Conservation (phyloP, 2,797 vertebrate genomes). For the Sciaenops ocellatus region DNA sequence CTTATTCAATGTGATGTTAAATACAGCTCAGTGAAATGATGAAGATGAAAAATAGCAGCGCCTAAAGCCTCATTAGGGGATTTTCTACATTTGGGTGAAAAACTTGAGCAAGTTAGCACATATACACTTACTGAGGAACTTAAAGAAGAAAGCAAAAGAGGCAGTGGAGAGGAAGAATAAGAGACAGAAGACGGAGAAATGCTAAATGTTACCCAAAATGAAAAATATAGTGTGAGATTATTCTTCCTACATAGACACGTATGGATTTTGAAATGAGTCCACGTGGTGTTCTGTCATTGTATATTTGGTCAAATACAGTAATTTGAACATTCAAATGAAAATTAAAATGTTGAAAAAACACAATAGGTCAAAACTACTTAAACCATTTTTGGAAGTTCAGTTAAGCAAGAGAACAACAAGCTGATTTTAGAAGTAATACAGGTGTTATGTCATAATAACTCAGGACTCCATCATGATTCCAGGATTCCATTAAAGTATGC, state of each 20-base stretch:
- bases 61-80: slow-evolving; percentile 62
- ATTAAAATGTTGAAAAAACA: not conserved
- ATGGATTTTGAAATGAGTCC: not conserved
- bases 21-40: slow-evolving; percentile 56
- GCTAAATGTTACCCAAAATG: not conserved
- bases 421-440: not conserved
- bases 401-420: not conserved
- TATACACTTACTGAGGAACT: slow-evolving; percentile 19
- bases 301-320: not conserved
- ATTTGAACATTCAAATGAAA: not conserved
- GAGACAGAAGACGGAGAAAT: slow-evolving; percentile 2
- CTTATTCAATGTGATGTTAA: slow-evolving; percentile 60
- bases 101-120: slow-evolving; percentile 30
- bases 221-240: not conserved
- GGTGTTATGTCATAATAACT: not conserved
- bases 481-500: not conserved
- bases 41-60: slow-evolving; percentile 59
- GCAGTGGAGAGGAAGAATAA: not conserved
- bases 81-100: slow-evolving; percentile 56
- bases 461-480: not conserved
- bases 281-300: not conserved
- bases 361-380: not conserved
- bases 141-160: not conserved
- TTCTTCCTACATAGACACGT: not conserved
- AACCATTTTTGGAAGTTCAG: not conserved